Evolutionary conservation across 92 coral and sea anemone species (phyloP).

Genomic region (Umimayanthus kanabou): DNA sequence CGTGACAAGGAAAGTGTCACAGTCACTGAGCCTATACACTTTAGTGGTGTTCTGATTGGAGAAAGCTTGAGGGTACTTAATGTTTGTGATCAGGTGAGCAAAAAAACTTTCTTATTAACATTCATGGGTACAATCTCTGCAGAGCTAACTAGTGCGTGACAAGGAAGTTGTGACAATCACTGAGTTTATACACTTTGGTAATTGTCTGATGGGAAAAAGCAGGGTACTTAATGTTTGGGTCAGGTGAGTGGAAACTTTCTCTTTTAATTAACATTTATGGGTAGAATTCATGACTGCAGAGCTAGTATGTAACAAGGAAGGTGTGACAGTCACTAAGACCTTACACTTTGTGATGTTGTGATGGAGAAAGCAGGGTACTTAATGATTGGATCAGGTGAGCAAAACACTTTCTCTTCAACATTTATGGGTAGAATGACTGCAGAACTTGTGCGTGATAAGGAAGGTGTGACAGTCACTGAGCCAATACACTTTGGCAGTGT

Average conservation of each 20-base stretch:
- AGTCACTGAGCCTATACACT: constrained; percentile 67
- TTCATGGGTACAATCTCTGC: constrained; percentile 83
- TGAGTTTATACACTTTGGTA: constrained; percentile 75
- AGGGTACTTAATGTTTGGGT: constrained; percentile 53
- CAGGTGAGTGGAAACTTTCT: constrained; percentile 44
- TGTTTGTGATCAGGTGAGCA: constrained; percentile 65
- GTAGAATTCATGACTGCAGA: constrained; percentile 74
- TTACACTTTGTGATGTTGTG: constrained; percentile 74
- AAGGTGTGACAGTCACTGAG: constrained; percentile 64
- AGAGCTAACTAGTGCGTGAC: constrained; percentile 72
- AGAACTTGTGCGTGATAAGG: constrained; percentile 78
- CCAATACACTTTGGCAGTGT: constrained; percentile 73
- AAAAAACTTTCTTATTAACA: background rate
- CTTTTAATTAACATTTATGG: constrained; percentile 62
- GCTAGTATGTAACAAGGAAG: constrained; percentile 80
- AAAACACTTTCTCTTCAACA: background rate
- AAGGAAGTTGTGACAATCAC: constrained; percentile 74
- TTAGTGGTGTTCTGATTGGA: constrained; percentile 76
- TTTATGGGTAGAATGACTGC: constrained; percentile 80
- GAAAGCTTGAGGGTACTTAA: constrained; percentile 45
- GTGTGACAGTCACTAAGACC: constrained; percentile 60
- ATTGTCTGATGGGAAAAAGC: constrained; percentile 63
- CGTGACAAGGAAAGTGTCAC: constrained; percentile 75
- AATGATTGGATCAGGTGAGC: constrained; percentile 66
- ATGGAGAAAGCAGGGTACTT: constrained; percentile 60